Base-by-base conservation (phyloP, 2,797 vertebrate genomes). In the Pagetopsis macropterus region DNA sequence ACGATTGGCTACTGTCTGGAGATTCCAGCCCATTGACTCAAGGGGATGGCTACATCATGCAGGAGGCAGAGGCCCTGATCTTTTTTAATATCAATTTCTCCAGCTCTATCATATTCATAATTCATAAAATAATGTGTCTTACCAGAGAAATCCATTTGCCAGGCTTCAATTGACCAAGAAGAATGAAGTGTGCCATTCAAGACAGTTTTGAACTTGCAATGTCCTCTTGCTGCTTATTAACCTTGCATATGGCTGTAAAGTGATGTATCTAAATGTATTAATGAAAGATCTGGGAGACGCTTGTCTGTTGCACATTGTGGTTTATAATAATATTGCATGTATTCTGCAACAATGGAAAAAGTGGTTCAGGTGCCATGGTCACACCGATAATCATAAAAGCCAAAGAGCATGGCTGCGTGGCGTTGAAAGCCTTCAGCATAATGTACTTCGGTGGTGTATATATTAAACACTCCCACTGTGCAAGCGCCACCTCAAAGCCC, bases 201-300 rank as follows among this genome's bases (percentile, higher is more conserved):
- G 55, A 65, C 63, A 54, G 66, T 46, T 68, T n/a, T 78, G 68
- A 78, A 78, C 57, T 54, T 72, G 72, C 23, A 74, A 73, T 37
- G 57, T 60, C 57, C 62, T 64, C 61, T 37, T 54, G 23, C 31
- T 63, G 15, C 56, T 50, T 69, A 15, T 70, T 62, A 69, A 37
- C 14, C 44, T 46, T 46, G 54, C 10, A 50, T 70, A 64, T 64
- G 45, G 45, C 48, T 72, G 52, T 9, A 44, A 14, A 23, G 37
- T 62, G 58, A 75, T 81, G 78, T 59, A 76, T 72, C 17, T 21
- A 46, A 17, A 56, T 50, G 19, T 16, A 43, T 56, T 37, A 21
- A 63, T 46, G 4, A 51, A 66, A n/a, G 21, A 7, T 54, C 2
- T 14, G 41, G 65, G 56, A 81, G 50, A 21, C 23, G 4, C 4